A percentile compares a stretch with the other conserved stretches of the same genome.
Conservation (phyloP, 2,888 invertebrate genomes). For the Leucania comma region DNA sequence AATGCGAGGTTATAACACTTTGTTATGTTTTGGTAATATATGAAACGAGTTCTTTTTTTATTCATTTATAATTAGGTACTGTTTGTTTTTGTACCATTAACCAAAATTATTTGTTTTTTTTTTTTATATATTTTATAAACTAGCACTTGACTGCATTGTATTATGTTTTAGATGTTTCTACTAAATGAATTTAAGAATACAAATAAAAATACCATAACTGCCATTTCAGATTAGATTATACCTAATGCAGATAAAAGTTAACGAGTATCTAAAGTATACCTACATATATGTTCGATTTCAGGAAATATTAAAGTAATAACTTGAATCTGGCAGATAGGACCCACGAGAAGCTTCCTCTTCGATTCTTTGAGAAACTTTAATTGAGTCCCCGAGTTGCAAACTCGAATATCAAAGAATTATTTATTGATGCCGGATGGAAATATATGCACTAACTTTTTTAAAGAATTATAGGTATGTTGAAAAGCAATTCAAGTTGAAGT, state of each 20-base stretch:
- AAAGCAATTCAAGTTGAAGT: conserved; percentile 36
- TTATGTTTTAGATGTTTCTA: not conserved
- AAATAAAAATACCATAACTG: not conserved
- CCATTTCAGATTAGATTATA: not conserved
- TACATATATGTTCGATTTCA: conserved; percentile 6
- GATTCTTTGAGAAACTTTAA: conserved; percentile 76
- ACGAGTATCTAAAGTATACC: not conserved
- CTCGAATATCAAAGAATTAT: conserved; percentile 71
- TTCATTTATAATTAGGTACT: no score
- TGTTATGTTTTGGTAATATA: not conserved
- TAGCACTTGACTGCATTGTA: no score
- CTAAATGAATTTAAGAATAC: not conserved
- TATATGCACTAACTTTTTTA: conserved; percentile 61
- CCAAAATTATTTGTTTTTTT: no score
- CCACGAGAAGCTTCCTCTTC: conserved; percentile 47
- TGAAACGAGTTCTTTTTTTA: not conserved
- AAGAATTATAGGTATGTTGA: conserved; percentile 33
- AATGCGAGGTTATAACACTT: not conserved
- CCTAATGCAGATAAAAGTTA: no score
- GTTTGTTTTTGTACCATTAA: no score
- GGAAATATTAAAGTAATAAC: conserved; percentile 49
- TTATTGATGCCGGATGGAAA: conserved; percentile 64
- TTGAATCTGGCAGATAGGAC: conserved; percentile 52
- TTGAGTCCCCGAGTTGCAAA: conserved; percentile 73
- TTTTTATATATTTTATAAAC: no score